Base-by-base conservation (phyloP, 2,888 invertebrate species). In the Pterostichus niger region DNA sequence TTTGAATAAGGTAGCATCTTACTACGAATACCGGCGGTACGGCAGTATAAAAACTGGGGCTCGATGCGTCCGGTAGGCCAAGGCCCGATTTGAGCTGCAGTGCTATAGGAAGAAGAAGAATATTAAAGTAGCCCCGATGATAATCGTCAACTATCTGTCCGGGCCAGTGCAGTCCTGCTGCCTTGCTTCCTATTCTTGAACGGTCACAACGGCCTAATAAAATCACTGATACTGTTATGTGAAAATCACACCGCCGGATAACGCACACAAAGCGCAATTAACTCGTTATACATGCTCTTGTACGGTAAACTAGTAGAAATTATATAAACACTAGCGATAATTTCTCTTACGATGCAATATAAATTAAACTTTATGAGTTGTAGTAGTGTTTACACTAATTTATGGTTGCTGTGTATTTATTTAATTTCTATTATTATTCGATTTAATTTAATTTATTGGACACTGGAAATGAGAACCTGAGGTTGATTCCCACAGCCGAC, bases 211-310 rank as follows among this genome's bases (percentile, higher is more conserved):
- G 24, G 79, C 46, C 54, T 80, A 56, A 80, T 80, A 71, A 68
- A 80, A 80, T 68, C 80, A 49, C 46, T 54, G 68, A 80, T 71
- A 80, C 80, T 80, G 80, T 80, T 80, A 80, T 80, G 71, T 71
- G 68, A 35, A 33, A 71, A 80, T 49, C 11, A 54, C 80, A 71
- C 6, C 33, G 35, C 17, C 40, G 64, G 13, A 49, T 61, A 71
- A 71, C 10, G 40, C 68, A 64, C 61, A 80, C 80, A 80, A 80
- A 71, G 49, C 33, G 40, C 71, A 80, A 80, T 80, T 80, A 71
- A 80, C 68, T 80, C 44, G 52, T 80, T 80, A 71, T 68, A 80
- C 80, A 80, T 79, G 44, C 64, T 35, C 64, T 64, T 64, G 64
- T 33, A 64, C 68, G 40, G 68, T 44, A 44, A 56, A 44, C 44